Evolutionary conservation across 1,140 invertebrate species (phyloP), one percentile per base, ranked within the genome.

Genomic region (Holcopasites calliopsidis): DNA sequence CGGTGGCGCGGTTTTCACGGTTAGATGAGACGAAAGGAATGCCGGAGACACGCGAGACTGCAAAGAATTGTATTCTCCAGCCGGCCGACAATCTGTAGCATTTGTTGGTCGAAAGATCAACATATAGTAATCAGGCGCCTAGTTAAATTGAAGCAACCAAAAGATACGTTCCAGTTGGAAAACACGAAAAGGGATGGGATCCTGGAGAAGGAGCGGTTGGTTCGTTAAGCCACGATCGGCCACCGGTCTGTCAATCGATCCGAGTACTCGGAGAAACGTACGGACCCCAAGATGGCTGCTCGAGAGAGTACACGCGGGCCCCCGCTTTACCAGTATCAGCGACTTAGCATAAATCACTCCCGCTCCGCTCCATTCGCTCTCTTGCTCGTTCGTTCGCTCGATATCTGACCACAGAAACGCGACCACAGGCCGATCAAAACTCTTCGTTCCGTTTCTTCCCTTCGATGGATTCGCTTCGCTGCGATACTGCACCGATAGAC

Each of bases 311-410:
- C 77, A 77, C 69, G 61, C 81, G 80, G 80, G 80, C 83, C 83
- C 82, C 83, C 76, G 75, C 79, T 68, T 84, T 78, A 50, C 77
- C 82, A 76, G 82, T 82, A 79, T 84, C 82, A 84, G 60, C 83
- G 82, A 84, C 82, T 85, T 84, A 78, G 83, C 83, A 85, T 85
- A 85, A 85, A 85, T 85, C 83, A 85, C 83, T 84, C 83, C 82
- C 83, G 83, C 83, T 84, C 75, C 77, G 77, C 40, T 54, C 47
- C 61, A n/a, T 21, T 83, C 33, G 42, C 61, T 60, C 69, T 66
- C 69, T 71, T 44, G 47, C 58, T 69, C 62, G 64, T 28, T 78
- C 71, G 61, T 55, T 49, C 80, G 73, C 28, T 64, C 76, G 76
- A 72, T 76, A 83, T 73, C 81, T 74, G 76, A 55, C 80, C 76